Evolutionary conservation across 53 echinoderm and acorn worm species (phyloP).

Genomic region (Mesocentrotus franciscanus): DNA sequence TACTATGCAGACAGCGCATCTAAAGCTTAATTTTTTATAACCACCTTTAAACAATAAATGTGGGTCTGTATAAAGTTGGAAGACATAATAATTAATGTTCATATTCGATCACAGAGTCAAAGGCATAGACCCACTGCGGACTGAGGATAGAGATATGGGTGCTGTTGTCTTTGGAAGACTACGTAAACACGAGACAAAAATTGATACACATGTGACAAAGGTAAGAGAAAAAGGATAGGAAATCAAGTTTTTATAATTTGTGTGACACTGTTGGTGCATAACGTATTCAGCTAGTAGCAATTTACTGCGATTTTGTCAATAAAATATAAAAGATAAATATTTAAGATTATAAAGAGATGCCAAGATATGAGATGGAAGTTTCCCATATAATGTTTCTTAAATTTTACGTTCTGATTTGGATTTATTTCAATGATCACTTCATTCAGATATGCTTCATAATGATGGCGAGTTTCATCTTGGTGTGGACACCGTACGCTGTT

Average conservation of each 20-base stretch:
- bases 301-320: too few relatives aligned
- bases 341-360: too few relatives aligned
- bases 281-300: too few relatives aligned
- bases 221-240: constrained; percentile 8
- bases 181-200: constrained; percentile 68
- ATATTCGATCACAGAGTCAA: constrained; percentile 23
- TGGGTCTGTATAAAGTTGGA: too few relatives aligned
- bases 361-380: too few relatives aligned
- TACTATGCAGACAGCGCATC: too few relatives aligned
- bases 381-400: too few relatives aligned
- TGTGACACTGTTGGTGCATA: too few relatives aligned
- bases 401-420: neutral
- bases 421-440: neutral
- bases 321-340: too few relatives aligned
- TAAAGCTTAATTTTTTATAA: too few relatives aligned
- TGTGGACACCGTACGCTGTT: constrained; percentile 83
- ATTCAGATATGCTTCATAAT: constrained; percentile 82
- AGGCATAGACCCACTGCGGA: constrained; percentile 65
- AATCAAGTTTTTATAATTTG: neutral
- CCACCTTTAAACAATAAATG: too few relatives aligned
- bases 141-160: constrained; percentile 49
- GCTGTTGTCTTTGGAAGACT: constrained; percentile 71
- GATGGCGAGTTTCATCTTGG: constrained; percentile 73
- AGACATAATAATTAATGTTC: neutral
- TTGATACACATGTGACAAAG: constrained; percentile 82